Conservation (phyloP, 2,888 invertebrate genomes). For the Xestia rhomboidea region DNA sequence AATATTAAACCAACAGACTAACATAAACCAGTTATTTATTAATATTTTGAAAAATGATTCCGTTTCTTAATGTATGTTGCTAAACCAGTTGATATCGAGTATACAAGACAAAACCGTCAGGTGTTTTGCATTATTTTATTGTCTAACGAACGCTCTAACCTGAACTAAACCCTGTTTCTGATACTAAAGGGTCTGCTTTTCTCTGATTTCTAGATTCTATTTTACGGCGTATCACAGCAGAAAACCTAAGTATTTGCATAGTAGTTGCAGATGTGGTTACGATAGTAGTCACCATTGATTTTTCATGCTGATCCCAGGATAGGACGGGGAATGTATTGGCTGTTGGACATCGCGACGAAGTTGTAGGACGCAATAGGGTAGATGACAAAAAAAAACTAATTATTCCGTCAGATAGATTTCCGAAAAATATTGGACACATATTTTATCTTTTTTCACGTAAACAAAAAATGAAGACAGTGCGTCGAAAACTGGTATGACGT, state of each 20-base stretch:
- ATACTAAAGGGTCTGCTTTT: background rate
- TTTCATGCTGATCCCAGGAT: constrained; percentile 45
- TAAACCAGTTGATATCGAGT: constrained; percentile 65
- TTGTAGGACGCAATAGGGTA: constrained; percentile 22
- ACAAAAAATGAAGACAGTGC: too few relatives aligned
- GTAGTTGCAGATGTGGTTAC: constrained; percentile 61
- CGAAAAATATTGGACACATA: too few relatives aligned
- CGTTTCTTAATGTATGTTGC: constrained; percentile 40
- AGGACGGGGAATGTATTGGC: constrained; percentile 21
- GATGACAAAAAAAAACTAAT: too few relatives aligned
- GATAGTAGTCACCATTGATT: constrained; percentile 55
- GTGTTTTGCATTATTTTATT: constrained; percentile 69
- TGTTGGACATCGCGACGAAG: constrained; percentile 8
- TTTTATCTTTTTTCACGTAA: too few relatives aligned
- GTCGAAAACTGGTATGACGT: too few relatives aligned
- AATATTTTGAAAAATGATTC: constrained; percentile 55
- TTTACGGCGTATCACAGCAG: constrained; percentile 50
- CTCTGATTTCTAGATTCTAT: constrained; percentile 29
- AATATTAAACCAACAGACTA: constrained; percentile 6
- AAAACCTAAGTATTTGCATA: constrained; percentile 67
- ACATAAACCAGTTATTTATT: constrained; percentile 21
- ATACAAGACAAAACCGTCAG: constrained; percentile 58
- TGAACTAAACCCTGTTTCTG: background rate
- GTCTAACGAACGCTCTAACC: constrained; percentile 21
- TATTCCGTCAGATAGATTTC: too few relatives aligned